Evolutionary conservation across 2,888 invertebrate genomes (phyloP).

Genomic region (Agrotis exclamationis): DNA sequence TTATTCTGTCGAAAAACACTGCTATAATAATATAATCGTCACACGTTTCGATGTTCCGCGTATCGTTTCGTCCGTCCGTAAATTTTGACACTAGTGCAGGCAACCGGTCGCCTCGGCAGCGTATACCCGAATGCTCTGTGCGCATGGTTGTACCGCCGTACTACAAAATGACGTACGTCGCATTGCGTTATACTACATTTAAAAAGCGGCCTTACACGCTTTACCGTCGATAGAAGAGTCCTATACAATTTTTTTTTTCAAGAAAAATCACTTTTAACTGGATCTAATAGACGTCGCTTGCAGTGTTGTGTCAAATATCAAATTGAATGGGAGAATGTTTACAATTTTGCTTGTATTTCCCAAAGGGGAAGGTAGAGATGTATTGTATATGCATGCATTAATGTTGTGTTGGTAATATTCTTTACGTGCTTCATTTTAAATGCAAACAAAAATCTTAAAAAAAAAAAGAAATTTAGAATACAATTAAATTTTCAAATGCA

Average conservation of each 20-base stretch:
- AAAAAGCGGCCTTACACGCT: conserved; percentile 76
- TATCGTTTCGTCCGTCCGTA: conserved; percentile 30
- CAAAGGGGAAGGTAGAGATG: background rate
- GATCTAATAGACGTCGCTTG: conserved; percentile 39
- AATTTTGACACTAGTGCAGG: conserved; percentile 36
- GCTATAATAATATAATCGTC: conserved; percentile 35
- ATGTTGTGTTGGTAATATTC: background rate
- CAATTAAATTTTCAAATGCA: background rate
- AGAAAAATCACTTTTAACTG: conserved; percentile 51
- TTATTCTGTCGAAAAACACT: conserved; percentile 48
- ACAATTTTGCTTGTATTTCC: background rate
- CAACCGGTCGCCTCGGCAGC: conserved; percentile 60
- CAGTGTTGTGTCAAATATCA: conserved; percentile 30
- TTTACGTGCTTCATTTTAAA: no score
- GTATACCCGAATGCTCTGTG: conserved; percentile 84
- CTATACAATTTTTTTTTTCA: conserved; percentile 28
- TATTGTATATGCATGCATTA: background rate
- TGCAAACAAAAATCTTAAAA: background rate
- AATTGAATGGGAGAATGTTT: conserved; percentile 30
- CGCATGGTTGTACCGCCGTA: conserved; percentile 82
- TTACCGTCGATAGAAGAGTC: conserved; percentile 60
- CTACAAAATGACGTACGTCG: conserved; percentile 87
- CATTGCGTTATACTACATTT: conserved; percentile 85
- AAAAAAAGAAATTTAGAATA: no score
- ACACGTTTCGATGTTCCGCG: conserved; percentile 44